Evolutionary conservation across 1,140 invertebrate species (phyloP).

Genomic region (Tetranychus cinnabarinus): DNA sequence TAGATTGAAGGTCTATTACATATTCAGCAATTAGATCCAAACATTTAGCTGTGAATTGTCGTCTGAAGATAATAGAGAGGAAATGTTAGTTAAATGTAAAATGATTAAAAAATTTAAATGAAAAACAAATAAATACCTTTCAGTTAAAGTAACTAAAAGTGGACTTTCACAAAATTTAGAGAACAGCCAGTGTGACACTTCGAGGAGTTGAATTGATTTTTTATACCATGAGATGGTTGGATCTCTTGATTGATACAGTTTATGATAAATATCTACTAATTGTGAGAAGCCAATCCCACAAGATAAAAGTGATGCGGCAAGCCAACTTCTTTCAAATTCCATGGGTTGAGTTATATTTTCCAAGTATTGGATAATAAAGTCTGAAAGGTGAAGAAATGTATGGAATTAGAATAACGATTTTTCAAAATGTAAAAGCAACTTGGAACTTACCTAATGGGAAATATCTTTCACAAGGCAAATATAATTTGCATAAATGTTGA

Average conservation of each 20-base stretch:
- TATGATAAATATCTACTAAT: conserved; percentile 26
- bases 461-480: conserved; percentile 25
- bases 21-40: conserved; percentile 21
- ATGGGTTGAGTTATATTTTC: conserved; percentile 18
- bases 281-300: conserved; percentile 22
- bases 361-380: conserved; percentile 24
- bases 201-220: conserved; percentile 20
- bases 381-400: conserved; percentile 16
- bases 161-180: conserved; percentile 16
- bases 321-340: conserved; percentile 21
- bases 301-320: conserved; percentile 20
- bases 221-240: conserved; percentile 17
- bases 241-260: conserved; percentile 23
- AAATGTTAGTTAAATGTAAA: background rate
- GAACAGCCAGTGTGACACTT: conserved; percentile 18
- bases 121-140: conserved; percentile 16
- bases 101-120: conserved; percentile 2
- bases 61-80: conserved; percentile 14
- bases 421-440: background rate
- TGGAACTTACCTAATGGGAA: conserved; percentile 26
- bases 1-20: conserved; percentile 22
- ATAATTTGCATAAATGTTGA: conserved; percentile 22
- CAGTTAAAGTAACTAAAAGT: conserved; percentile 14
- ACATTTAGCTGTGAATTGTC: conserved; percentile 18
- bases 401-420: background rate